A percentile compares a stretch with the other conserved stretches of the same genome.
Evolutionary conservation across 2,113 vertebrate genomes (phyloP).

Genomic region (Calyptomena viridis): DNA sequence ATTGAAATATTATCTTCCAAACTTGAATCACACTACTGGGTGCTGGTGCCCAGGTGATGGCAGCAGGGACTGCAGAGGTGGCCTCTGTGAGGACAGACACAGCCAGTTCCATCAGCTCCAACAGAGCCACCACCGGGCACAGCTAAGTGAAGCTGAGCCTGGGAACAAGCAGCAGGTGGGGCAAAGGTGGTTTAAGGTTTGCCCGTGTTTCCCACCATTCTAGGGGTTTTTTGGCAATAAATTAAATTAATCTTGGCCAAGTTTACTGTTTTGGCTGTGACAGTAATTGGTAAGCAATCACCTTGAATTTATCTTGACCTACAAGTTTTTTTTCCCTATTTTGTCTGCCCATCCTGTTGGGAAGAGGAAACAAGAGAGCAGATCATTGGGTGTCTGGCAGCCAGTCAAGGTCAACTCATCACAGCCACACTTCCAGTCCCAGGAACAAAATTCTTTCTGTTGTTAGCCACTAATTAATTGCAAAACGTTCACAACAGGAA

Average conservation of each 20-base stretch:
- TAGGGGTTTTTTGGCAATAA: neutral
- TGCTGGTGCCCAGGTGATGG: neutral
- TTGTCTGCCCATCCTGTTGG: neutral
- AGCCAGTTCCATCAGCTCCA: neutral
- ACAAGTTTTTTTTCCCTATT: neutral
- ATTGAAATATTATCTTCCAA: neutral
- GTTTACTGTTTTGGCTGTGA: neutral
- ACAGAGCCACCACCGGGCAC: neutral
- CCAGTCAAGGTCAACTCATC: neutral
- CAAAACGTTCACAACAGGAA: neutral
- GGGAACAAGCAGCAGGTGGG: neutral
- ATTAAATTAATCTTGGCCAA: neutral
- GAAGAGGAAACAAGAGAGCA: neutral
- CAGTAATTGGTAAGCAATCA: neutral
- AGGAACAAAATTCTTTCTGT: neutral
- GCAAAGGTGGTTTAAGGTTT: neutral
- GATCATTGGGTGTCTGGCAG: neutral
- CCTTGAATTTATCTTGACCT: neutral
- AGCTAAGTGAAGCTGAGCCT: neutral
- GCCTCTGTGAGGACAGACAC: neutral
- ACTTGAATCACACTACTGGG: neutral
- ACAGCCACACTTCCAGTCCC: neutral
- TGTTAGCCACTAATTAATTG: neutral
- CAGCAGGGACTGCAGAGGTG: neutral
- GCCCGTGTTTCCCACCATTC: neutral